Percentiles rank a stretch among this genome's conserved stretches.
Conservation (phyloP, 2,113 vertebrate genomes). For the Hemiprocne comata region DNA sequence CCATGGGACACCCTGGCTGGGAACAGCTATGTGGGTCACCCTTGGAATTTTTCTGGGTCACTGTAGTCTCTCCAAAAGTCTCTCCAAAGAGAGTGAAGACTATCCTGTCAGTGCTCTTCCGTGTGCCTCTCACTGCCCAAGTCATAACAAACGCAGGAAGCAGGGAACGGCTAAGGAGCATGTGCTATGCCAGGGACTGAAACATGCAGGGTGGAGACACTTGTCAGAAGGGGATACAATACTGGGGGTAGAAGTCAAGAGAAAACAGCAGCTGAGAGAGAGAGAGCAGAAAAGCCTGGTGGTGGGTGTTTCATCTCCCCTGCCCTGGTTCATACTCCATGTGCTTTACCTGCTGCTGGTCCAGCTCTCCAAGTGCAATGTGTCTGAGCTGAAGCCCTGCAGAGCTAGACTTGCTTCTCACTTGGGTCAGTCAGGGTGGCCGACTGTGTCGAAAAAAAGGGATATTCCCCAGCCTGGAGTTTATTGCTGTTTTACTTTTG, state of each 20-base stretch:
- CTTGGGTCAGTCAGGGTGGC: no score
- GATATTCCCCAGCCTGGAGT: no score
- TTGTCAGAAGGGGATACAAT: not conserved
- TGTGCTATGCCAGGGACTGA: rapidly evolving
- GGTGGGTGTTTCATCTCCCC: not conserved
- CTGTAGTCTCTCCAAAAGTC: not conserved
- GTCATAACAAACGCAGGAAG: not conserved
- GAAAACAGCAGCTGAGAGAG: not conserved
- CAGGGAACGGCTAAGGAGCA: not conserved
- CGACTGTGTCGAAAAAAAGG: no score
- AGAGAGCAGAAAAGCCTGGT: not conserved
- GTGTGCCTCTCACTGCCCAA: not conserved
- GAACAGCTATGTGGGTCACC: not conserved
- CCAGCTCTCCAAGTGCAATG: no score
- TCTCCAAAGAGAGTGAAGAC: not conserved
- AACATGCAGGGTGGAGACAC: not conserved
- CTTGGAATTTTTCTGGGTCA: not conserved
- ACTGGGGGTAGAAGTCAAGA: not conserved
- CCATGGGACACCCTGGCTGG: not conserved
- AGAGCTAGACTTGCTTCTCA: no score
- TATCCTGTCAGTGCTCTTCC: not conserved
- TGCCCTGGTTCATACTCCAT: no score
- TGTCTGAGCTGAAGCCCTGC: no score
- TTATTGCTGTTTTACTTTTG: no score
- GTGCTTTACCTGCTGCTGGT: no score